Percentiles rank a stretch among this genome's conserved stretches.
Evolutionary conservation across 2,888 invertebrate genomes (phyloP).

Genomic region (Ophion ellenae): DNA sequence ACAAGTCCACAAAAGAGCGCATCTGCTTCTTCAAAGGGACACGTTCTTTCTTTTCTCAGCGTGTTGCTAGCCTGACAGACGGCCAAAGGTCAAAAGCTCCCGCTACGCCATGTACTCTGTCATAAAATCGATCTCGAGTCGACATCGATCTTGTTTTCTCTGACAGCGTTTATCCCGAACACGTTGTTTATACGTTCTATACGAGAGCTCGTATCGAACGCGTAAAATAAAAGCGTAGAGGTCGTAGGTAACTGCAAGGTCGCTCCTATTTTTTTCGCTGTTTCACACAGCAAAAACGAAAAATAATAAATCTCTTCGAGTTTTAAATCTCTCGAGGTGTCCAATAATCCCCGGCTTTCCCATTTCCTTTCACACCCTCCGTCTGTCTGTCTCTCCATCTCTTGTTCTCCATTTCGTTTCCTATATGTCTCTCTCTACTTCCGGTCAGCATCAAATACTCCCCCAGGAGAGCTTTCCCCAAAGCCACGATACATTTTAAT

Average conservation of each 20-base stretch:
- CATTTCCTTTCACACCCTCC: not conserved
- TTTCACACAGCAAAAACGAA: not conserved
- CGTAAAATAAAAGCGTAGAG: no score
- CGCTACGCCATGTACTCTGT: not conserved
- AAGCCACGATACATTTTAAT: conserved; percentile 55
- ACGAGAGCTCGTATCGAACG: not conserved
- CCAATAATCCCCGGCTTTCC: conserved; percentile 50
- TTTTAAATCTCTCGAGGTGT: conserved; percentile 55
- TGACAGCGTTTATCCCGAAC: not conserved
- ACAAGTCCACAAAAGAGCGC: not conserved
- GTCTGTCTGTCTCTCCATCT: not conserved
- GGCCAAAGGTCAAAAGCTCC: not conserved
- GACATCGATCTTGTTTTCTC: not conserved
- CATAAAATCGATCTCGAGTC: not conserved
- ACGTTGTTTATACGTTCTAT: not conserved
- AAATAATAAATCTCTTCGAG: conserved; percentile 23
- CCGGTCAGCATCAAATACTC: conserved; percentile 3
- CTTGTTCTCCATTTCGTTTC: not conserved
- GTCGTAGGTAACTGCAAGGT: not conserved
- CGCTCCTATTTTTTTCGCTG: conserved; percentile 29
- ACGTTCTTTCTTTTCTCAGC: not conserved
- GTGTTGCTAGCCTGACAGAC: not conserved
- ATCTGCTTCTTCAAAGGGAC: not conserved
- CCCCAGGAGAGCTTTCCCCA: conserved; percentile 12
- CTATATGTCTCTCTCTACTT: not conserved